Percentiles rank a stretch among this genome's conserved stretches.
Conservation (phyloP, 2,888 invertebrate genomes). For the Tetragonisca angustula region DNA sequence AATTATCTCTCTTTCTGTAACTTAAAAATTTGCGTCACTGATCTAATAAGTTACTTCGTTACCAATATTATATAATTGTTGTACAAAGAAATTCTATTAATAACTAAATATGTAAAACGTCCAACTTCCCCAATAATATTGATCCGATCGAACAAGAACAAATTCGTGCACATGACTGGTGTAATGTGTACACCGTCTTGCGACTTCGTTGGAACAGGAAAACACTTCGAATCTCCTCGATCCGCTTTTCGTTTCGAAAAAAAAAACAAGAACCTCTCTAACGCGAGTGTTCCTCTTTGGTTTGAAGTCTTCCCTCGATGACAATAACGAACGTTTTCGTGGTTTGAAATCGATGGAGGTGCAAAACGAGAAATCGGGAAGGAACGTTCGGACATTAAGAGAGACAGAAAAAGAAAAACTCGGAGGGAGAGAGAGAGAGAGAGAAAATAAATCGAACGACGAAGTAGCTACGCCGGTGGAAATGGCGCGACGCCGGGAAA, state of each 20-base stretch:
- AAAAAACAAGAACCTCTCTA: conserved; percentile 5
- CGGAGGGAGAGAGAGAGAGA: too few relatives aligned
- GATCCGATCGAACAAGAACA: neutral
- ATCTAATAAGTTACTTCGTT: neutral
- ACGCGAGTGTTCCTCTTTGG: conserved; percentile 1
- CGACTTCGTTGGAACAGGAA: conserved; percentile 12
- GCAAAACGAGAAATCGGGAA: conserved; percentile 4
- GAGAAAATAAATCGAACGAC: conserved; percentile 40
- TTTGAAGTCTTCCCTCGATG: conserved; percentile 21
- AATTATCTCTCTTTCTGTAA: too few relatives aligned
- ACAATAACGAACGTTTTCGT: conserved; percentile 46
- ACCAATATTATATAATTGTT: neutral
- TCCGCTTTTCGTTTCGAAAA: neutral
- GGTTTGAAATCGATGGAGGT: conserved; percentile 20
- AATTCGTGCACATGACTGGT: neutral
- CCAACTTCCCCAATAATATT: neutral
- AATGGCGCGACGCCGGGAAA: neutral
- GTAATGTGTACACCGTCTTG: neutral
- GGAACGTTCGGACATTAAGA: conserved; percentile 1
- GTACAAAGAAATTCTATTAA: neutral
- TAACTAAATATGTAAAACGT: neutral
- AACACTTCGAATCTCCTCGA: conserved; percentile 10
- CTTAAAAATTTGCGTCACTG: too few relatives aligned
- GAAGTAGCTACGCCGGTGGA: conserved; percentile 25
- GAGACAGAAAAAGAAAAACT: neutral